Conservation (phyloP, 2,113 vertebrate species). For the Acanthochromis polyacanthus region DNA sequence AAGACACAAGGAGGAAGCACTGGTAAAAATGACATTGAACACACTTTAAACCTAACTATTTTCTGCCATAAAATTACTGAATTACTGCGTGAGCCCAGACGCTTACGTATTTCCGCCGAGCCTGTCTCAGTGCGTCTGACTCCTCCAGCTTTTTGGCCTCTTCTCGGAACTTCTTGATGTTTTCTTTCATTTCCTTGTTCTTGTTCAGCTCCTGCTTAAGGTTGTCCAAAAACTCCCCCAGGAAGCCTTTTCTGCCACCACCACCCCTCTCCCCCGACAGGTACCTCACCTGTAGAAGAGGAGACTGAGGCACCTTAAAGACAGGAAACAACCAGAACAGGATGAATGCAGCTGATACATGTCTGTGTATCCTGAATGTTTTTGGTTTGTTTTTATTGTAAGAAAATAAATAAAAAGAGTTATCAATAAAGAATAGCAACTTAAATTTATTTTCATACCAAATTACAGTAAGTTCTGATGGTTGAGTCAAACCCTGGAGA, state of each 20-base stretch:
- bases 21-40: neutral
- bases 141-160: conserved; percentile 96
- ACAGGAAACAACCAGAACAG: neutral
- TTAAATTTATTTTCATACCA: no score
- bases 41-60: neutral
- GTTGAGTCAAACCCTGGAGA: no score
- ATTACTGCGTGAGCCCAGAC: neutral
- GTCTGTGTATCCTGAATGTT: neutral
- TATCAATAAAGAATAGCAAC: no score
- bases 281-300: conserved; percentile 69
- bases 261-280: conserved; percentile 77
- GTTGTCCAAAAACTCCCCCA: conserved; percentile 93
- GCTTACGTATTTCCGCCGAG: conserved; percentile 95
- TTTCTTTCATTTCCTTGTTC: conserved; percentile 98
- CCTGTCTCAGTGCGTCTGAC: conserved; percentile 92
- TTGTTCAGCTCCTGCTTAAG: conserved; percentile 95
- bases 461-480: no score
- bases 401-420: no score
- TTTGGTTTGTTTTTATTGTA: no score
- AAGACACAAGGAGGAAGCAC: neutral
- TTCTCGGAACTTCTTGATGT: conserved; percentile 94
- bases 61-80: no score
- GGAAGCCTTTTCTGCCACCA: conserved; percentile 91
- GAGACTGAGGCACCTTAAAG: conserved; percentile 27
- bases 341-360: neutral